These are phyloP conservation scores for Anastatus disparis DNA, from an alignment of 1,140 invertebrate genomes.

Conservation along the genomic window DNA sequence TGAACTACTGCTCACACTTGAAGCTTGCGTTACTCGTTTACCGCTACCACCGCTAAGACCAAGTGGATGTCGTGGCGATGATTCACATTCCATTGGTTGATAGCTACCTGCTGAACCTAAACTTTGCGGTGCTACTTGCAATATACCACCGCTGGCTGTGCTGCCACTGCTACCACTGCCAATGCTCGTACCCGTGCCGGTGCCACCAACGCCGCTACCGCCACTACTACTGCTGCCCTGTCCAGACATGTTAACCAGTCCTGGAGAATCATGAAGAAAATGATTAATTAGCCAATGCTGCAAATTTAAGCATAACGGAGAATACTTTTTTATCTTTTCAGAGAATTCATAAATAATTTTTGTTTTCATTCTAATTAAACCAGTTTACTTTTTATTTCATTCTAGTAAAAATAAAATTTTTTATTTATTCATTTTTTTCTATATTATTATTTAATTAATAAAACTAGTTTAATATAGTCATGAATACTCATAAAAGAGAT, in stretches of 20 bases:
- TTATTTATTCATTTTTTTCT: too few relatives aligned
- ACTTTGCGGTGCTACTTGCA: slow-evolving; percentile 47
- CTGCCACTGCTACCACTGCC: slow-evolving; percentile 52
- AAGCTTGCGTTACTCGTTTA: slow-evolving; percentile 46
- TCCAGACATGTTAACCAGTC: slow-evolving; percentile 67
- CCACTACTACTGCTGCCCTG: slow-evolving; percentile 61
- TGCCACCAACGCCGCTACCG: slow-evolving; percentile 48
- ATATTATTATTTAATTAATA: too few relatives aligned
- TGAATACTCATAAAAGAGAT: not conserved
- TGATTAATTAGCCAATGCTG: not conserved
- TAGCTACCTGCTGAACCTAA: slow-evolving; percentile 56
- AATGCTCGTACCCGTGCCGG: slow-evolving; percentile 53
- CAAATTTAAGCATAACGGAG: not conserved
- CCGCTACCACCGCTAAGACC: slow-evolving; percentile 40
- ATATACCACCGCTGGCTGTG: slow-evolving; percentile 53
- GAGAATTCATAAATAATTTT: not conserved
- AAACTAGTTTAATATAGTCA: too few relatives aligned
- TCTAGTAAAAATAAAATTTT: not conserved
- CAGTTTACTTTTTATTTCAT: too few relatives aligned
- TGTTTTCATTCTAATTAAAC: too few relatives aligned
- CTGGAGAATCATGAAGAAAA: slow-evolving; percentile 52
- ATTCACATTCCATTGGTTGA: slow-evolving; percentile 68
- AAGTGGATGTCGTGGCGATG: slow-evolving; percentile 62
- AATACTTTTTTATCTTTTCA: not conserved
- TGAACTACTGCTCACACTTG: slow-evolving; percentile 48